Evolutionary conservation across 1,140 invertebrate species (phyloP), one percentile per base, ranked within the genome.

Genomic region (Conopomorpha cramerella): DNA sequence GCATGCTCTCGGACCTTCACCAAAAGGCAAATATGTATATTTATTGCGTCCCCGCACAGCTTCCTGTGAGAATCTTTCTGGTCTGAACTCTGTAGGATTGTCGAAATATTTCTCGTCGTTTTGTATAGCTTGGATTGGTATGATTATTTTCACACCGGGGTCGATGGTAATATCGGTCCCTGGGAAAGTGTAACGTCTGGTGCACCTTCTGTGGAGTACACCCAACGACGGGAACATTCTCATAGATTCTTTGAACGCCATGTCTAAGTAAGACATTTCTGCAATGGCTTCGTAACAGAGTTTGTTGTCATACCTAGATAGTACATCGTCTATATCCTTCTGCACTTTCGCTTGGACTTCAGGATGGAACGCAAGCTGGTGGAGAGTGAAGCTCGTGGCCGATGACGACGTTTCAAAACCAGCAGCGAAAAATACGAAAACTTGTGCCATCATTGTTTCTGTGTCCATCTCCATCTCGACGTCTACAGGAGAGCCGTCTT

Each of bases 381-480:
- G 82, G 1, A 80, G 37, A 0, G 76, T 59, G 39, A 72, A 82
- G 14, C 76, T 66, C 2, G 86, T 66, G 0, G 80, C 59, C 1
- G 74, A 78, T 0, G 84, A 78, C 0, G 83, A 83, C 0, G 84
- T 86, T 33, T 89, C 84, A 43, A 77, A 84, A 10, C 81, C 81
- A 28, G 81, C 84, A 3, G 84, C 45, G 30, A 85, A 78, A 54
- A 85, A 84, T 1, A 83, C 43, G 25, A 84, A 67, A 6, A 76
- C 63, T 44, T 85, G 82, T 7, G 81, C 79, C 2, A 70, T 59
- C 12, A 83, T 47, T 4, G 67, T 26, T 0, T 39, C 38, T 2
- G 59, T 53, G 18, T 58, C 49, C 31, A 71, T 39, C 28, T 66
- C 56, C 8, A 67, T 18, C 2, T 43, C 45, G 0, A 51, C 51